A percentile compares a stretch with the other conserved stretches of the same genome.
Conservation (phyloP, 2,113 vertebrate species). For the Crotalus viridis region DNA sequence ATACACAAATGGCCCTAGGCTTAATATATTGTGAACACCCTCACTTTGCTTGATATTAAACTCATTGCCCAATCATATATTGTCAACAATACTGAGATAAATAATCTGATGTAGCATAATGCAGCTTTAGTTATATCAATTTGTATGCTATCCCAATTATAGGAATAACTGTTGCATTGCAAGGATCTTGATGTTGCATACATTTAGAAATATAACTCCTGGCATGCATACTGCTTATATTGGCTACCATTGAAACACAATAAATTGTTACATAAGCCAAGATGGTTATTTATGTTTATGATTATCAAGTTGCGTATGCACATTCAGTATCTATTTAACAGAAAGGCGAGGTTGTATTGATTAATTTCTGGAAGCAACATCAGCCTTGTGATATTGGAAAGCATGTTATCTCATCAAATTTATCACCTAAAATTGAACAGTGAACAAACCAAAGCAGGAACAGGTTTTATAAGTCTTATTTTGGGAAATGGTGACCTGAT, state of each 20-base stretch:
- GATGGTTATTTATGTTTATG: background rate
- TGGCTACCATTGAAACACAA: background rate
- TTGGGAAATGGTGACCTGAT: background rate
- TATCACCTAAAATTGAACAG: background rate
- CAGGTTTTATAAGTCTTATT: background rate
- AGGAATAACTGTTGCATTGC: background rate
- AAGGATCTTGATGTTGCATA: background rate
- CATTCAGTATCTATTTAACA: background rate
- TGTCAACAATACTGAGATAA: background rate
- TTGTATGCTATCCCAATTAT: background rate
- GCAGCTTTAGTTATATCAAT: background rate
- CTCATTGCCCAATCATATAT: background rate
- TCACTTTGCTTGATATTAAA: background rate
- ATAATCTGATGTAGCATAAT: background rate
- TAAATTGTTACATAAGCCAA: background rate
- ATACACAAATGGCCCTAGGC: background rate
- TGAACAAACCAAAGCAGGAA: background rate
- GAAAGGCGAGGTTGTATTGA: background rate
- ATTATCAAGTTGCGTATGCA: background rate
- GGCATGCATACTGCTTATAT: background rate
- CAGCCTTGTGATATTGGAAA: background rate
- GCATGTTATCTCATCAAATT: background rate
- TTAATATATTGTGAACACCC: background rate
- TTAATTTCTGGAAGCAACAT: background rate
- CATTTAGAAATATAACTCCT: background rate